These are phyloP conservation scores for Cataglyphis albicans DNA, from an alignment of 2,888 invertebrate genomes.

Conservation along the genomic window DNA sequence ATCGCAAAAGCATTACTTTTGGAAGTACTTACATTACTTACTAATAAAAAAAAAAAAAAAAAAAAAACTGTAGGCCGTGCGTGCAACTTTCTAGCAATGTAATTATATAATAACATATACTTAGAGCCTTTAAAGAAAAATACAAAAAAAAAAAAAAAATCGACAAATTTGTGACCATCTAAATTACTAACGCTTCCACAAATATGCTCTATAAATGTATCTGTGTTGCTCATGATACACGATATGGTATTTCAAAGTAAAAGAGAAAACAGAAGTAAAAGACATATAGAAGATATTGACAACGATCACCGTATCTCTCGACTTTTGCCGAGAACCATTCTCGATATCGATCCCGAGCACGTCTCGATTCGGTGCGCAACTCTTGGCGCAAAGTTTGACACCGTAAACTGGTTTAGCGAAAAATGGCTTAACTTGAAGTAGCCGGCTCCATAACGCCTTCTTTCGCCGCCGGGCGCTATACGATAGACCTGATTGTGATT, in stretches of 20 bases:
- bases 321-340: slow-evolving; percentile 57
- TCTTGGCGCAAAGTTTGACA: slow-evolving; percentile 79
- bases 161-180: neutral
- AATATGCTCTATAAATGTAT: neutral
- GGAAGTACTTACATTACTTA: no score
- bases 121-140: neutral
- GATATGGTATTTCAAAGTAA: neutral
- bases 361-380: slow-evolving; percentile 51
- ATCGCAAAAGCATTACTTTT: neutral
- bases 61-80: neutral
- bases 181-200: slow-evolving; percentile 1
- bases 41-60: neutral
- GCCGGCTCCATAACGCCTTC: slow-evolving; percentile 72
- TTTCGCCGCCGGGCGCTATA: slow-evolving; percentile 58
- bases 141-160: neutral
- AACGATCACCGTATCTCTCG: slow-evolving; percentile 29
- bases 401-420: slow-evolving; percentile 83
- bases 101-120: neutral
- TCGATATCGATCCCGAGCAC: slow-evolving; percentile 74
- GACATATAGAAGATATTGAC: slow-evolving; percentile 13
- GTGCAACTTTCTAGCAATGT: neutral
- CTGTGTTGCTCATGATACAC: neutral
- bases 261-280: neutral
- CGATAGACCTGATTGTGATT: slow-evolving; percentile 80
- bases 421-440: slow-evolving; percentile 82